Evolutionary conservation across 1,140 invertebrate genomes (phyloP).

Genomic region (Drosophila arawakana): DNA sequence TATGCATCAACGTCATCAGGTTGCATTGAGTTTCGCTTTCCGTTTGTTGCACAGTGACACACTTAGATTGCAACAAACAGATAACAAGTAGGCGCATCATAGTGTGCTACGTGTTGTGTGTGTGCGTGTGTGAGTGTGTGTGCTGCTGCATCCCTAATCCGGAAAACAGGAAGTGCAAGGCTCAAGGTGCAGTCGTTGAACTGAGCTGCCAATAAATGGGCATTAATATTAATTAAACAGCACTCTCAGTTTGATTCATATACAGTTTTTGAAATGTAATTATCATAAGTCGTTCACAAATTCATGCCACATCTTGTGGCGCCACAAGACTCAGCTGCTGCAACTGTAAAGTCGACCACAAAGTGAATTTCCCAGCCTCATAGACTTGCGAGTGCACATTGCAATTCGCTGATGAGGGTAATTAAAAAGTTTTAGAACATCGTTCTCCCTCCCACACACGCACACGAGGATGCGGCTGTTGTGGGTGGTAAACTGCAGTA

Average conservation of each 20-base stretch:
- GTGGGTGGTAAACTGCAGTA: conserved; percentile 16
- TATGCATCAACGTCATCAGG: conserved; percentile 56
- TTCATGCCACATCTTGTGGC: conserved; percentile 16
- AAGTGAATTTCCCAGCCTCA: conserved; percentile 7
- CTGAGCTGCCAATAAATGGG: conserved; percentile 17
- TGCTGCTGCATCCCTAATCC: conserved; percentile 42
- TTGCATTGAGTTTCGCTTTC: conserved; percentile 74
- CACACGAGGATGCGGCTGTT: too few species aligned
- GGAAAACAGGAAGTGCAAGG: conserved; percentile 66
- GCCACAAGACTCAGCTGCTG: conserved; percentile 26
- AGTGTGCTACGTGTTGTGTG: too few species aligned
- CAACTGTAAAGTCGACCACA: conserved; percentile 5
- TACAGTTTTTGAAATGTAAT: conserved; percentile 54
- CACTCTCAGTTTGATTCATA: conserved; percentile 3
- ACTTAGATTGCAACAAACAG: conserved; percentile 56
- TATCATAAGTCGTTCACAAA: conserved; percentile 43
- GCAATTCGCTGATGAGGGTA: conserved; percentile 76
- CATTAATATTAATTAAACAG: conserved; percentile 63
- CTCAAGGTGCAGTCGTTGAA: conserved; percentile 73
- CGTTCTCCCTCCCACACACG: too few species aligned
- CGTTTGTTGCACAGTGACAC: conserved; percentile 74
- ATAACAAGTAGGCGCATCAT: conserved; percentile 33
- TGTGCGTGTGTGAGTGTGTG: too few species aligned
- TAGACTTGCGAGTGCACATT: conserved; percentile 38
- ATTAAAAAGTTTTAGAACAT: conserved; percentile 70